phyloP scores from a whole-genome alignment of 2,797 vertebrate species.

The Sebastes flavidus region DNA sequence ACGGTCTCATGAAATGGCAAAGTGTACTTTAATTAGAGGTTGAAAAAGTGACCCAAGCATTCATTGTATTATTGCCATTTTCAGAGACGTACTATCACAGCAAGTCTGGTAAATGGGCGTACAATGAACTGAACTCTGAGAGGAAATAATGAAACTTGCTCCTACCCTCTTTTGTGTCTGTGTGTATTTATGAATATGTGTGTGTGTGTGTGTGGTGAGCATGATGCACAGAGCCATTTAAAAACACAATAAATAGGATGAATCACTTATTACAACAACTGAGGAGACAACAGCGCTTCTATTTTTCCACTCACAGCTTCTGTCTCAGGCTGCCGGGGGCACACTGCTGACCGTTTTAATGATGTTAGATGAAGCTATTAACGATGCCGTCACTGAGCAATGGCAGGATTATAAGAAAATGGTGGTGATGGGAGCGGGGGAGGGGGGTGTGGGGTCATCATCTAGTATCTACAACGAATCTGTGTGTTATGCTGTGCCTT shows the following conservation, averaged over 20 bases:
- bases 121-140: conserved; percentile 2
- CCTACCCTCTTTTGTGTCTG: neutral
- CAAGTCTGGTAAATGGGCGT: neutral
- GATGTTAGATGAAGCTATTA: conserved; percentile 29
- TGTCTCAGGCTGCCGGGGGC: conserved; percentile 5
- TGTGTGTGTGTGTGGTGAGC: neutral
- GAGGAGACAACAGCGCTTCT: neutral
- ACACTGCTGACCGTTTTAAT: conserved; percentile 39
- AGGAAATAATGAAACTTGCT: conserved; percentile 8
- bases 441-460: neutral
- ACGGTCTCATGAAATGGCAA: neutral
- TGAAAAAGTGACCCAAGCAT: neutral
- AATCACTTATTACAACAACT: conserved; percentile 36
- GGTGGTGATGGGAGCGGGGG: neutral
- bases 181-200: neutral
- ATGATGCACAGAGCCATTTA: conserved; percentile 9
- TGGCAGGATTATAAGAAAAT: conserved; percentile 29
- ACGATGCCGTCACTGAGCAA: conserved; percentile 9
- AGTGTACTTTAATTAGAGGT: conserved; percentile 1
- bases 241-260: conserved; percentile 41
- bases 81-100: neutral
- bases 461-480: conserved; percentile 17
- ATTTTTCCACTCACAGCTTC: conserved; percentile 22
- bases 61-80: conserved; percentile 13
- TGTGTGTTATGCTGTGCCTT: conserved; percentile 1